Base-by-base conservation (phyloP, 2,888 invertebrate genomes). In the Drosophila koepferae region DNA sequence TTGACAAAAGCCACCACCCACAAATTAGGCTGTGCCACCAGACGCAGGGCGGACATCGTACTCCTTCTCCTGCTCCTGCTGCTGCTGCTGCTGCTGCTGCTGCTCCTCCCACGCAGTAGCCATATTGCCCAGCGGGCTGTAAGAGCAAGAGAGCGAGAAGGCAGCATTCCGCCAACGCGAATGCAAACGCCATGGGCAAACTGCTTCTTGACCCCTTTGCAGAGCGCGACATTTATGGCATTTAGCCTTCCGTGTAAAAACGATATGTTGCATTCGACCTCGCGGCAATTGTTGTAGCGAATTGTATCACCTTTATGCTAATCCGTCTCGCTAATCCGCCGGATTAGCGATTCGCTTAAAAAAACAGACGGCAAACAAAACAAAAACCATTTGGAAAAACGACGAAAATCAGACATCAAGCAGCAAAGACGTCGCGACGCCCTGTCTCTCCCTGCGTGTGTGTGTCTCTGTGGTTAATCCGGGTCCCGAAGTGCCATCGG, bases 1-100 rank as follows among this genome's bases (percentile, higher is more conserved):
- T 86, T 82, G 82, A 80, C 79, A 87, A 86, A 80, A 77, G 82
- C 89, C 80, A 87, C 89, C 87, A 87, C 83, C 89, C 81, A 87
- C 86, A 89, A 88, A 86, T 86, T 88, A 86, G 88, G 77, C 86
- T 76, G 74, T 71, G 72, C 70, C 74, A 65, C 72, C 76, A 78
- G 72, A 60, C 67, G 49, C 54, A 51, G 63, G 38, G 28, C 59
- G 67, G 69, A 67, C 61, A 60, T 40, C 54, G 53, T 6, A 8
- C 16, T 10, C 43, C 40, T 38, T 20, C 56, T 55, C 44, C 62
- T 10, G 7, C 51, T 54, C 36, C 62, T 16, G 12, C 7, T 4
- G 23, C 40, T 38, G 20, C 51, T 55, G 31, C 60, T 12, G n/a
- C 10, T 5, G 18, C 44, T 34, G 18, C 51, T 51, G 34, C 60